These are phyloP conservation scores for Echiichthys vipera DNA, from an alignment of 2,797 vertebrate genomes.

Conservation along the genomic window DNA sequence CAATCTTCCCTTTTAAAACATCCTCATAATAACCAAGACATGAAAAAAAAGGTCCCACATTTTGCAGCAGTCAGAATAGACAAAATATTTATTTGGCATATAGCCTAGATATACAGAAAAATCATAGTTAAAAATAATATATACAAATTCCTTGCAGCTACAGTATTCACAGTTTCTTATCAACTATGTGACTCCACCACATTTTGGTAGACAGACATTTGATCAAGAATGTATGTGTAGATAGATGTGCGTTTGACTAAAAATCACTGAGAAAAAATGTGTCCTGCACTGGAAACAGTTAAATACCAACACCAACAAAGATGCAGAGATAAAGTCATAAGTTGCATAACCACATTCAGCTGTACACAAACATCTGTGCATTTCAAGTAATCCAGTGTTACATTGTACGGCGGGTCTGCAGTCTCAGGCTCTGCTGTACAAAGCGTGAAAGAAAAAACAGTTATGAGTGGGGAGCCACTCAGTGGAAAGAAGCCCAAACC, in stretches of 20 bases:
- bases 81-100: slow-evolving; percentile 58
- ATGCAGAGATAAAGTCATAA: slow-evolving; percentile 7
- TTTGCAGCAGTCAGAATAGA: slow-evolving; percentile 1
- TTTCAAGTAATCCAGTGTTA: slow-evolving; percentile 57
- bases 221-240: slow-evolving; percentile 2
- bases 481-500: slow-evolving; percentile 22
- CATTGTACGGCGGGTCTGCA: slow-evolving; percentile 10
- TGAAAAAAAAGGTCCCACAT: neutral
- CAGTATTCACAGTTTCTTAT: slow-evolving; percentile 52
- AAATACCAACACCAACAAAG: slow-evolving; percentile 11
- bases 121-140: slow-evolving; percentile 38
- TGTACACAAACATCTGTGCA: slow-evolving; percentile 21
- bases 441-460: slow-evolving; percentile 6
- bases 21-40: neutral
- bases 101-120: slow-evolving; percentile 35
- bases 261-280: slow-evolving; percentile 10
- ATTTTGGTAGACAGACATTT: slow-evolving; percentile 15
- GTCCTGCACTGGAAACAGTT: neutral
- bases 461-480: neutral
- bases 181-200: neutral
- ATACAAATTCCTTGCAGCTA: slow-evolving; percentile 31
- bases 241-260: neutral
- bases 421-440: slow-evolving; percentile 25
- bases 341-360: slow-evolving; percentile 12
- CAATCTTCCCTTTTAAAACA: neutral